Evolutionary conservation across 2,888 invertebrate genomes (phyloP).

Genomic region (Apotomis turbidana): DNA sequence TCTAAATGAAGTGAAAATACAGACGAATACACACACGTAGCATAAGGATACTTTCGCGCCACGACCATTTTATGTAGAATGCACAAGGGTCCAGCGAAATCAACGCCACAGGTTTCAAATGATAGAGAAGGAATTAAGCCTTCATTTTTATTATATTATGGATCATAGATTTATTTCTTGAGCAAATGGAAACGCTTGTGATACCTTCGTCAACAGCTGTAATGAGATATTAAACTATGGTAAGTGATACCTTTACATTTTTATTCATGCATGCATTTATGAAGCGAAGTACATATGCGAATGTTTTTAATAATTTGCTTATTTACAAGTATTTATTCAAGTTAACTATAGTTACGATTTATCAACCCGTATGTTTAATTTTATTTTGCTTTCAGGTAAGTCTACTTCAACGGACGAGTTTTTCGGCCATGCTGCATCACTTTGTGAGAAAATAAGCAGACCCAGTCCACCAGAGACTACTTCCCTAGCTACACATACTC

Average conservation of each 20-base stretch:
- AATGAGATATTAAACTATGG: background rate
- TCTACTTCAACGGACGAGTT: background rate
- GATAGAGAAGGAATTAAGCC: background rate
- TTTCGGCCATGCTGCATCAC: background rate
- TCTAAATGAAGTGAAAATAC: constrained; percentile 10
- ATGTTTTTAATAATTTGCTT: background rate
- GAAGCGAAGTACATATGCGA: background rate
- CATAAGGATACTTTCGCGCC: background rate
- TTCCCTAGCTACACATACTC: background rate
- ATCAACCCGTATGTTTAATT: background rate
- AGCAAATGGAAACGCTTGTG: background rate
- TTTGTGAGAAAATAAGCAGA: background rate
- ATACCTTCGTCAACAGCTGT: background rate
- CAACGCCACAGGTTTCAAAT: background rate
- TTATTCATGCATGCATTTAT: background rate
- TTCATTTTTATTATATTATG: background rate
- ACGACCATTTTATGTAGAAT: background rate
- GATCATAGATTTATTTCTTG: background rate
- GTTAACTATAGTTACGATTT: background rate
- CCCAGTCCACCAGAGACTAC: background rate
- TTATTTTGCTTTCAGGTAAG: constrained; percentile 3
- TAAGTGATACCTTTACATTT: too few species aligned
- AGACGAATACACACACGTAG: too few species aligned
- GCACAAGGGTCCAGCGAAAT: background rate
- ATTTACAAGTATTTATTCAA: background rate